Evolutionary conservation across 1,140 invertebrate genomes (phyloP).

Genomic region (Leptinotarsa undecemlineata): DNA sequence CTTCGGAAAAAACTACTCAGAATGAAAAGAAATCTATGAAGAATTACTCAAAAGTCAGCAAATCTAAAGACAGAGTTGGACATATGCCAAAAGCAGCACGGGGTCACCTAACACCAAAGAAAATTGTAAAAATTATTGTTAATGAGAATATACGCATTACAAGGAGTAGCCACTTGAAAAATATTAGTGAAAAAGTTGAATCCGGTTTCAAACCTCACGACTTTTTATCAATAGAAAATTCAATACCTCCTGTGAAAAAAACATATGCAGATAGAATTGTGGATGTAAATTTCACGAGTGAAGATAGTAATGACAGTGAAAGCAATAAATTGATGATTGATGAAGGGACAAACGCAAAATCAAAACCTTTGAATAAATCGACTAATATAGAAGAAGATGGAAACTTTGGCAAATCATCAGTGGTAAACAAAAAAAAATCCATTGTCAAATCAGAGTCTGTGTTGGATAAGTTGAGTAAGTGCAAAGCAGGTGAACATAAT

Average conservation of each 20-base stretch:
- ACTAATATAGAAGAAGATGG: background rate
- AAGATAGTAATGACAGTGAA: slow-evolving; percentile 24
- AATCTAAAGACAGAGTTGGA: no score
- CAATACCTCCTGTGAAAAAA: slow-evolving; percentile 1
- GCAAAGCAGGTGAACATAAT: no score
- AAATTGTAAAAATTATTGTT: background rate
- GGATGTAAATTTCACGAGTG: slow-evolving; percentile 12
- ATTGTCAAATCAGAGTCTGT: no score
- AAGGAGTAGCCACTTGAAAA: slow-evolving; percentile 2
- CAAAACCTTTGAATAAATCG: background rate
- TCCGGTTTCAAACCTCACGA: slow-evolving; percentile 1
- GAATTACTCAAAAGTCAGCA: no score
- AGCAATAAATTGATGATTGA: slow-evolving; percentile 18
- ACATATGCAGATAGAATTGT: slow-evolving; percentile 8
- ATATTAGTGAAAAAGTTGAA: background rate
- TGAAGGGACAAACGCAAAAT: background rate
- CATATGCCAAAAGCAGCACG: no score
- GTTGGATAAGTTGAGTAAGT: no score
- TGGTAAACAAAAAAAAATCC: no score
- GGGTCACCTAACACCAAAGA: background rate
- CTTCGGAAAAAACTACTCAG: no score
- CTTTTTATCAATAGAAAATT: slow-evolving; percentile 9
- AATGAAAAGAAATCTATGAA: no score
- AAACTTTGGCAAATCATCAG: background rate
- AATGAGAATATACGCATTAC: background rate